Conservation (phyloP, 2,797 vertebrate genomes). For the Pseudotriccus pelzelni region DNA sequence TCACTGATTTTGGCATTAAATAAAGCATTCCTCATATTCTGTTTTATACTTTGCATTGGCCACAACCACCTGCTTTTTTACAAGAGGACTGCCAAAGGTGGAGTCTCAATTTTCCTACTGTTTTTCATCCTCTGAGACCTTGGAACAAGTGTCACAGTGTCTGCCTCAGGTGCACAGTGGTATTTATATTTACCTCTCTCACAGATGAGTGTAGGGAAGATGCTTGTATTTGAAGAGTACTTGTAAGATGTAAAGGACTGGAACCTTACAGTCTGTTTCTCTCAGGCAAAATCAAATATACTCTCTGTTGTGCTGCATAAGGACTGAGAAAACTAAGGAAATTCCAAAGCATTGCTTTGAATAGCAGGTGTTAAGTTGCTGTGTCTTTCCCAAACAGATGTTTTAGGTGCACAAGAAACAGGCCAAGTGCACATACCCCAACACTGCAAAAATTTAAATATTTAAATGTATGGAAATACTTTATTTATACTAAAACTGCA, state of each 20-base stretch:
- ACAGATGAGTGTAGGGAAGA: neutral
- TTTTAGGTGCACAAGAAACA: neutral
- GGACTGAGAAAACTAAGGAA: neutral
- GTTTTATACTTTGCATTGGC: neutral
- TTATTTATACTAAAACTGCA: neutral
- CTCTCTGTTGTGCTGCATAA: neutral
- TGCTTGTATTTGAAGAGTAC: neutral
- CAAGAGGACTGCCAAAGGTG: neutral
- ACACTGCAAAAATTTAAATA: neutral
- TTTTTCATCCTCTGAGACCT: neutral
- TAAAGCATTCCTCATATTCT: neutral
- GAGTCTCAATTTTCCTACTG: neutral
- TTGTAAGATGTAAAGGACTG: neutral
- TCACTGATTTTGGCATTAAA: neutral
- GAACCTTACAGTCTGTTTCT: neutral
- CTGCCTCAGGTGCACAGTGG: neutral
- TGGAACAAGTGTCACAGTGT: neutral
- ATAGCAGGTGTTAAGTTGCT: neutral
- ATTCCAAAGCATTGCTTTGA: neutral
- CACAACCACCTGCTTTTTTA: neutral
- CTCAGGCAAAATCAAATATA: neutral
- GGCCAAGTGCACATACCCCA: neutral
- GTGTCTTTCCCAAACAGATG: neutral
- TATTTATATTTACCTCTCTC: neutral
- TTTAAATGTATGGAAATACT: neutral